phyloP scores from a whole-genome alignment of 2,888 invertebrate species.

The Drosophila engyochracea region DNA sequence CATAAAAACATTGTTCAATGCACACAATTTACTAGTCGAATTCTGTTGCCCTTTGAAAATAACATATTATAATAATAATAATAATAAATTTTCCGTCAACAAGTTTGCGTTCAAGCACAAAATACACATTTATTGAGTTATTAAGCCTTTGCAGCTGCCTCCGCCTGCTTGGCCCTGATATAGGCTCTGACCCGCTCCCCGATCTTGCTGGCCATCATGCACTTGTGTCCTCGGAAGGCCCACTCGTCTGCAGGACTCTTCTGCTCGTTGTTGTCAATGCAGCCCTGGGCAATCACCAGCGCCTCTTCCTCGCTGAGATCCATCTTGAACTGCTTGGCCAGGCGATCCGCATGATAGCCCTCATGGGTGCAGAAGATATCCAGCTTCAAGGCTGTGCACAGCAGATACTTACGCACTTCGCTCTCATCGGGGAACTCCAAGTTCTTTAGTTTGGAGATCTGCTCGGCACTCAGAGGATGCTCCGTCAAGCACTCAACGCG shows the following conservation, averaged over 20 bases:
- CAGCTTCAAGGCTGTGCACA: constrained; percentile 77
- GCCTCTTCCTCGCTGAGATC: constrained; percentile 80
- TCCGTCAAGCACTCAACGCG: constrained; percentile 76
- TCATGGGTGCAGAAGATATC: constrained; percentile 76
- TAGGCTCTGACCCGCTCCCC: constrained; percentile 80
- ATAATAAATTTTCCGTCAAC: constrained; percentile 64
- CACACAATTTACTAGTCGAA: constrained; percentile 69
- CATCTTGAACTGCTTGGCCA: constrained; percentile 83
- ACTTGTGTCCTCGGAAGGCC: constrained; percentile 84
- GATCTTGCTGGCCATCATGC: constrained; percentile 81
- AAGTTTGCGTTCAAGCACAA: constrained; percentile 63
- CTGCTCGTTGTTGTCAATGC: constrained; percentile 79
- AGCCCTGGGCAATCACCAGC: constrained; percentile 76
- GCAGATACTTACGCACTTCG: constrained; percentile 78
- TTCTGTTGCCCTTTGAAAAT: constrained; percentile 52
- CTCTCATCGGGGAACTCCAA: constrained; percentile 78
- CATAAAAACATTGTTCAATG: constrained; percentile 59
- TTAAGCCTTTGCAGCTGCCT: constrained; percentile 48
- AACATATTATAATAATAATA: constrained; percentile 44
- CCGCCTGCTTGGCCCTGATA: constrained; percentile 70
- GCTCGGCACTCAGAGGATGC: constrained; percentile 65
- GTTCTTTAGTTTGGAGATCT: constrained; percentile 68
- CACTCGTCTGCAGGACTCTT: constrained; percentile 79
- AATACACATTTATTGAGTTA: constrained; percentile 27
- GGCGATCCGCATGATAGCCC: constrained; percentile 82